Evolutionary conservation across 2,797 vertebrate genomes (phyloP), one percentile per base, ranked within the genome.

Genomic region (Sphenodon punctatus): DNA sequence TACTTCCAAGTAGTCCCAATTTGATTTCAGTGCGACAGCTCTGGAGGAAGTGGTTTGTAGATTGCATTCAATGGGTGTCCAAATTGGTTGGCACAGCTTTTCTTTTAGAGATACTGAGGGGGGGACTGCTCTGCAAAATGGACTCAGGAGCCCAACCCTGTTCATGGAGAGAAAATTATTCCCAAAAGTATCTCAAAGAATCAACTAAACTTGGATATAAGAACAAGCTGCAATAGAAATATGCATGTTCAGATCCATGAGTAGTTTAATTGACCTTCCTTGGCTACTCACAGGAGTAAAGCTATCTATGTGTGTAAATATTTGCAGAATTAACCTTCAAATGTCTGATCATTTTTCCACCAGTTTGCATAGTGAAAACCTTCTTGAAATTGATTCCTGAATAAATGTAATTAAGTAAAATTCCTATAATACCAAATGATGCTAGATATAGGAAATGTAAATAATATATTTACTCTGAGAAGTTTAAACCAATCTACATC

Each of bases 121-220:
- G n/a, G n/a, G n/a, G n/a, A n/a, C 20, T 67, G 63, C 63, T 1
- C 59, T 20, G 43, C 45, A 55, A 66, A 86, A 59, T 3, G 3
- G 63, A 61, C 68, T 80, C 43, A 67, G 67, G 58, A 65, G 68
- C 65, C 56, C 0, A 0, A 68, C 25, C 39, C 42, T 81, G 32
- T 46, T 77, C 41, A 60, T 36, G 25, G 51, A 75, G 70, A 82
- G 67, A 70, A 75, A 43, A 85, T 23, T 80, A 51, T 75, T 80
- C 58, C 67, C 61, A 83, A 78, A n/a, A n/a, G 84, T 91, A 80
- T 86, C 84, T 87, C 84, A 80, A 25, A 38, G 69, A 91, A 74
- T 61, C 73, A 60, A 85, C 60, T 56, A 66, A 42, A 43, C 41
- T 67, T 73, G 61, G 49, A 36, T 85, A 72, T 72, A 78, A 64